Evolutionary conservation across 2,113 vertebrate species (phyloP).

Genomic region (Smithornis capensis): DNA sequence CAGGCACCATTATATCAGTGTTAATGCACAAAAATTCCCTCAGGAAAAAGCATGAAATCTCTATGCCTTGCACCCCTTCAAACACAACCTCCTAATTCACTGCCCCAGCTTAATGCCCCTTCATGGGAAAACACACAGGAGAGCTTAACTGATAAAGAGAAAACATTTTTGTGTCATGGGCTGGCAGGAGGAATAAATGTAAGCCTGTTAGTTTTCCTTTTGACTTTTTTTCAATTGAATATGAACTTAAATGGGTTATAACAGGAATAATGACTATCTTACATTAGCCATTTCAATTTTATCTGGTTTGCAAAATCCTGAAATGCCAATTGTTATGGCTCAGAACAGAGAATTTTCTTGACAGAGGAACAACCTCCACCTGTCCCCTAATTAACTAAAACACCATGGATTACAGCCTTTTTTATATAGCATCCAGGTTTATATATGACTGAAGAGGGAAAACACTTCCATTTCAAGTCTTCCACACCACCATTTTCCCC

Average conservation of each 20-base stretch:
- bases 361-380: neutral
- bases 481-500: neutral
- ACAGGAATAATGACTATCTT: conserved; percentile 13
- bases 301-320: conserved; percentile 26
- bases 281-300: conserved; percentile 12
- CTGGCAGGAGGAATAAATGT: neutral
- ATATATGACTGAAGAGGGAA: neutral
- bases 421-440: neutral
- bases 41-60: conserved; percentile 22
- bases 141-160: neutral
- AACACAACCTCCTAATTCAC: neutral
- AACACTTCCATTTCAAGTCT: neutral
- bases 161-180: neutral
- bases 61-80: neutral
- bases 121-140: neutral
- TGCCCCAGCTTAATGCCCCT: neutral
- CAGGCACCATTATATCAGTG: conserved; percentile 46
- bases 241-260: conserved; percentile 36
- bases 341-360: conserved; percentile 11
- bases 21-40: conserved; percentile 56
- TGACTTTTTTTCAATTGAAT: neutral
- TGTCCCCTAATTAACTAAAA: neutral
- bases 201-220: conserved; percentile 20
- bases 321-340: conserved; percentile 19
- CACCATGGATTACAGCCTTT: neutral